Evolutionary conservation across 2,797 vertebrate species (phyloP).

Genomic region (Dryobates pubescens): DNA sequence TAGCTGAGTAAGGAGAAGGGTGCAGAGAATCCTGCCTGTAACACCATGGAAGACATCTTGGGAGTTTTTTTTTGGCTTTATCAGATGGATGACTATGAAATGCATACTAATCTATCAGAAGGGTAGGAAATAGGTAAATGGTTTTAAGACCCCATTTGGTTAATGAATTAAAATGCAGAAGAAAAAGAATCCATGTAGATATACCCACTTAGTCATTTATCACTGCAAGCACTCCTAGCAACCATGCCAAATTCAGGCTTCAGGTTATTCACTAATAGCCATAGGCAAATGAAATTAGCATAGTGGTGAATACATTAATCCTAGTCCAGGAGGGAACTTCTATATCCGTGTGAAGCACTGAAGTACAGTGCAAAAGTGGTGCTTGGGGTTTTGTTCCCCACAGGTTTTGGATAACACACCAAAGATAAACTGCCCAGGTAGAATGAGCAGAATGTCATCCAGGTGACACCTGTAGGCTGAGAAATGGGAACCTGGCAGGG

Average conservation of each 20-base stretch:
- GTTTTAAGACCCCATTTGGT: slow-evolving; percentile 66
- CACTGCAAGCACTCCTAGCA: slow-evolving; percentile 34
- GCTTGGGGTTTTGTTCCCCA: background rate
- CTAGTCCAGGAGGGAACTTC: background rate
- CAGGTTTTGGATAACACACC: background rate
- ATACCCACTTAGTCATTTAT: slow-evolving; percentile 60
- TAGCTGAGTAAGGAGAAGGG: slow-evolving; percentile 45
- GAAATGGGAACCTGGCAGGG: background rate
- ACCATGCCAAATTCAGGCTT: slow-evolving; percentile 45
- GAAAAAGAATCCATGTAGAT: slow-evolving; percentile 28
- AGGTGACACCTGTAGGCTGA: background rate
- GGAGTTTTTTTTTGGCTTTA: background rate
- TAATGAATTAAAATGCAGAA: slow-evolving; percentile 72
- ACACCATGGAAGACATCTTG: background rate
- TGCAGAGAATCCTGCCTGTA: slow-evolving; percentile 7
- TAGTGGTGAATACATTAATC: slow-evolving; percentile 64
- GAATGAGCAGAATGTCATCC: background rate
- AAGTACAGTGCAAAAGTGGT: background rate
- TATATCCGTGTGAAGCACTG: background rate
- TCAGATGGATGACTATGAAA: slow-evolving; percentile 53
- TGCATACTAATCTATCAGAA: slow-evolving; percentile 52
- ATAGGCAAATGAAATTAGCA: slow-evolving; percentile 72
- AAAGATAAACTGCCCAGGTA: background rate
- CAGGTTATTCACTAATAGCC: slow-evolving; percentile 61
- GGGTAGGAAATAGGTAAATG: slow-evolving; percentile 52